Evolutionary conservation across 2,888 invertebrate genomes (phyloP).

Genomic region (Mesodorylaimus sp.): DNA sequence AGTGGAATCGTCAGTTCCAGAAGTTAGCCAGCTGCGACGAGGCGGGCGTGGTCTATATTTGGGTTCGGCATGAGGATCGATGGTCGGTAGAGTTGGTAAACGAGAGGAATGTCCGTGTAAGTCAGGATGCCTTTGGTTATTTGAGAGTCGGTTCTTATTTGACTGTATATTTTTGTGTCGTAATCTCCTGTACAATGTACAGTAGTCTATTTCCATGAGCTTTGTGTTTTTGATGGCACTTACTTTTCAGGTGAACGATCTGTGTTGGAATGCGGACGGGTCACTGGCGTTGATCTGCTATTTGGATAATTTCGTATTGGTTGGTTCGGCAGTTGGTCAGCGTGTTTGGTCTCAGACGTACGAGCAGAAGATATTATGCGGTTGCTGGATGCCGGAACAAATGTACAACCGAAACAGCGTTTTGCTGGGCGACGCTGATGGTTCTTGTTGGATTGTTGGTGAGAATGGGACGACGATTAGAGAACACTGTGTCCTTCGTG

Average conservation of each 20-base stretch:
- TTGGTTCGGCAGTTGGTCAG: constrained; percentile 89
- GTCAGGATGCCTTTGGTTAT: no score
- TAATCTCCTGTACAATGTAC: no score
- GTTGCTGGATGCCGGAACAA: constrained; percentile 96
- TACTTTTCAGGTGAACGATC: constrained; percentile 56
- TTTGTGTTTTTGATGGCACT: no score
- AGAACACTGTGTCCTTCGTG: no score
- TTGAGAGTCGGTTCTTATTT: no score
- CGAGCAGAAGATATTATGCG: constrained; percentile 69
- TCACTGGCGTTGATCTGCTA: constrained; percentile 95
- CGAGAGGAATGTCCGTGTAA: constrained; percentile 69
- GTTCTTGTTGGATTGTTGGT: no score
- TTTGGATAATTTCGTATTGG: constrained; percentile 89
- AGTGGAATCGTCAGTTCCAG: constrained; percentile 96
- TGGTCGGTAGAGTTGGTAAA: constrained; percentile 99
- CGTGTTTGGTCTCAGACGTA: constrained; percentile 93
- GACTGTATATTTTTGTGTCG: no score
- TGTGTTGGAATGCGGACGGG: constrained; percentile 96
- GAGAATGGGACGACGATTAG: no score
- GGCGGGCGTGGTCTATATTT: constrained; percentile 92
- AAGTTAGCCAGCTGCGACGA: constrained; percentile 93
- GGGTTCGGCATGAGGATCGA: constrained; percentile 95
- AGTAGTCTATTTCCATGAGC: no score
- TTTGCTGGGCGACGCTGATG: no score
- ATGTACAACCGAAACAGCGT: no score